phyloP scores from a whole-genome alignment of 2,888 invertebrate species.

The Sinhomidia bicolor region DNA sequence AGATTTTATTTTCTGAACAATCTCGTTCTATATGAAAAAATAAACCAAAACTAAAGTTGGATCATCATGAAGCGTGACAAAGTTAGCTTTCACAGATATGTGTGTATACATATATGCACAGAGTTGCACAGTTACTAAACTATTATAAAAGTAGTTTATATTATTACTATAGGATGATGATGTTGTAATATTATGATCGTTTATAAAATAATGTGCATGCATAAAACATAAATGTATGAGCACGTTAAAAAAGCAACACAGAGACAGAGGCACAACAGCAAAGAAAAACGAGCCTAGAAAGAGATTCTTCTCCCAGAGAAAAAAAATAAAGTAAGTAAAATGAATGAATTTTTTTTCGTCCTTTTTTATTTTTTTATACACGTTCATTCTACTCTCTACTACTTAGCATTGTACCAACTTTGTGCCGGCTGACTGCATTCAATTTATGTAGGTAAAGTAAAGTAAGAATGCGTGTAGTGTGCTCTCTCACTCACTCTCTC shows the following conservation, averaged over 20 bases:
- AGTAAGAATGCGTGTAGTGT: constrained; percentile 35
- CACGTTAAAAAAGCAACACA: constrained; percentile 20
- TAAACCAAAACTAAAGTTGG: constrained; percentile 68
- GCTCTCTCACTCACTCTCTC: too few species aligned
- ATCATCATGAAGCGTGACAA: constrained; percentile 77
- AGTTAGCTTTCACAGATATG: constrained; percentile 57
- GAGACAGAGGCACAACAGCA: background rate
- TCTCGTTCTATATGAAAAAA: constrained; percentile 16
- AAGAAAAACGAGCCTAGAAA: too few species aligned
- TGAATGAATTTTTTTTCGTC: constrained; percentile 59
- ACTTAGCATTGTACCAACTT: constrained; percentile 2
- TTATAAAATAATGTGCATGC: constrained; percentile 23
- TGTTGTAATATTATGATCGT: constrained; percentile 8
- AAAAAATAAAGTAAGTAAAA: constrained; percentile 27
- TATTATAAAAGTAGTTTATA: background rate
- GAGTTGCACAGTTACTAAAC: constrained; percentile 16
- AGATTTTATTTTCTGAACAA: too few species aligned
- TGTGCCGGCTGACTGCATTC: constrained; percentile 44
- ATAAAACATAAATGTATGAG: constrained; percentile 42
- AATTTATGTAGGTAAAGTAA: constrained; percentile 49
- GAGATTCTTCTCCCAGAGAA: background rate
- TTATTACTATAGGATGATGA: constrained; percentile 22
- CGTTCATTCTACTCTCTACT: constrained; percentile 10
- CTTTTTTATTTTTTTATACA: too few species aligned
- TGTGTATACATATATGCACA: too few species aligned